Evolutionary conservation across 2,888 invertebrate species (phyloP), one percentile per base, ranked within the genome.

Genomic region (Lucinisca nassula): DNA sequence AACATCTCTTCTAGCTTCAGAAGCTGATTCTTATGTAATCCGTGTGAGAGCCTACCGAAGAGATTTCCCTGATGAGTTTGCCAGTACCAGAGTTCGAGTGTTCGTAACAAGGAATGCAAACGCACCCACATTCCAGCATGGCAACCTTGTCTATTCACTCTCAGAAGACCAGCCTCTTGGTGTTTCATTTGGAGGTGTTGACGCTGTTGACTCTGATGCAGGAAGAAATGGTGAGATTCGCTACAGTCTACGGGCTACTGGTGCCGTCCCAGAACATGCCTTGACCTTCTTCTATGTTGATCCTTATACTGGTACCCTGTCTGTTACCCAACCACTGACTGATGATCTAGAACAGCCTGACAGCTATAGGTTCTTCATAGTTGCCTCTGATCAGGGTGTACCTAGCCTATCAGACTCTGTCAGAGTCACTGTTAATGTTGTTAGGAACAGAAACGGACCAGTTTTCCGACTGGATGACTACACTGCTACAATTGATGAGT

Each of bases 241-340:
- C 8, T 95, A 95, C 86, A 80, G 76, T 17, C 84, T 95, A 14
- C 88, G 88, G 24, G 74, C 79, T 14, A 67, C 74, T 4, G 85
- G 91, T 49, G 91, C 93, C 3, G 74, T 72, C n/a, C 98, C 97
- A 0, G 98, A 98, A 75, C 96, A 98, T 24, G 98, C 98, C 96
- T 97, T 97, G 0, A 98, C 98, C 77, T 96, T 98, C 27, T 99
- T 99, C 96, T 97, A 98, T 84, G 98, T 99, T 76, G 98, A 98
- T 91, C 97, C 98, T 0, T 97, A 97, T 92, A 97, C 97, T 0
- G 99, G 99, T 0, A 97, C 98, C 24, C 72, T 95, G 77, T 92
- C 91, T 27, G 92, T 95, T 10, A 91, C 89, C 30, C 91, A 85
- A 72, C 76, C 85, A 32, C 90, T 95, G 4, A 75, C 80, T 8